Conservation (phyloP, 2,888 invertebrate genomes). For the Cephus runcator region DNA sequence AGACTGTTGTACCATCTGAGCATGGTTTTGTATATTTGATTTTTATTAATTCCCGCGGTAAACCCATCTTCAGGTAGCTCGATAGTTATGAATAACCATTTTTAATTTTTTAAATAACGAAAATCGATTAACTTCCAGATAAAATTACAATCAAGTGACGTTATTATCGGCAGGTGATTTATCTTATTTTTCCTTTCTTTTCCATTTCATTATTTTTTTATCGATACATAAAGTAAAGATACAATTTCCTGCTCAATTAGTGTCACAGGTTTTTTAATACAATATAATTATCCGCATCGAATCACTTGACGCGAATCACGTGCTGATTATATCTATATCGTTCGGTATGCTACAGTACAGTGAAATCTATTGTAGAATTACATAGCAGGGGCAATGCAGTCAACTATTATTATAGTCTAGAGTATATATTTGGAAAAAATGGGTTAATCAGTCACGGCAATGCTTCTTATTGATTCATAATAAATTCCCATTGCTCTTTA, state of each 20-base stretch:
- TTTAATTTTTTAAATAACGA: not conserved
- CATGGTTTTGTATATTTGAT: too few species aligned
- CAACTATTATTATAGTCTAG: not conserved
- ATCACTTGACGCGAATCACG: not conserved
- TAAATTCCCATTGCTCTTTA: not conserved
- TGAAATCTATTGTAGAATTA: not conserved
- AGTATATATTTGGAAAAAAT: not conserved
- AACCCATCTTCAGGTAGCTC: too few species aligned
- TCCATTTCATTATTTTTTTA: not conserved
- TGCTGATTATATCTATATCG: not conserved
- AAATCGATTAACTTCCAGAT: not conserved
- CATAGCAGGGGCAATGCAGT: not conserved
- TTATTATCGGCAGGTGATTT: not conserved
- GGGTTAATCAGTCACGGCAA: not conserved
- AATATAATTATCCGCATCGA: not conserved
- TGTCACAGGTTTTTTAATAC: not conserved
- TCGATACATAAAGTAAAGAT: not conserved
- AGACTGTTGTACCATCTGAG: too few species aligned
- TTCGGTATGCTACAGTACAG: not conserved
- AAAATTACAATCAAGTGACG: not conserved
- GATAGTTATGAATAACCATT: too few species aligned
- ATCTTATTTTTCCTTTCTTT: not conserved
- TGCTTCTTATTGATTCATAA: not conserved
- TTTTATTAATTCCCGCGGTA: too few species aligned
- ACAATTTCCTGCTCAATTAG: not conserved